Base-by-base conservation (phyloP, 2,113 vertebrate species). In the Clarias batrachus region DNA sequence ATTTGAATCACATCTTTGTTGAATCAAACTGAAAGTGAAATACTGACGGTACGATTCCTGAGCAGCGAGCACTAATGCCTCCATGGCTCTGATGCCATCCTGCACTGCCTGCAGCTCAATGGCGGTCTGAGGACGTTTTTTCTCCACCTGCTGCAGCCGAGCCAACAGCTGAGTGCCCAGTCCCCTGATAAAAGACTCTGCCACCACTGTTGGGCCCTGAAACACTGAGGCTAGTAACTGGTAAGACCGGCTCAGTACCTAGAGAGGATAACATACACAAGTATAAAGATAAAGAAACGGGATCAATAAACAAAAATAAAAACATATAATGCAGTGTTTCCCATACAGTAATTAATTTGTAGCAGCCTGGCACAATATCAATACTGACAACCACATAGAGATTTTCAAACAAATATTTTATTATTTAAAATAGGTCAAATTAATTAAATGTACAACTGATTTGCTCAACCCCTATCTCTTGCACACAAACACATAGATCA, bases 211-310 rank as follows among this genome's bases (percentile, higher is more conserved):
- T 1, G 94, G 96, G 90, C 94, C 94, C 92, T 97, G 97, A 84
- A 99, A 98, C 92, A 99, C 93, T 19, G 96, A 96, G 33, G 94
- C 93, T 8, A 99, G 91, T 88, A 98, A 92, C 93, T 97, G 97
- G 92, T 94, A 96, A 92, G 96, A 96, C 52, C 95, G 95, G 87
- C 87, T 93, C 89, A 96, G 95, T 5, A 97, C 95, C 98, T 99
- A 91, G 81, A 92, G 11, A 37, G n/a, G 63, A 62, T 33, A 65
- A 41, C 37, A 41, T 12, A 13, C 7, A 48, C 14, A 62, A 21
- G 21, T 73, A 23, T 16, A 25, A 63, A 52, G 27, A 25, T 30
- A n/a, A 41, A 23, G n/a, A 84, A 23, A 63, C n/a, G 14, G 8
- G n/a, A 30, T 48, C 25, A 30, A 59, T 77, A 54, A 21, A 5